Evolutionary conservation across 2,797 vertebrate genomes (phyloP).

Genomic region (Epinephelus awoara): DNA sequence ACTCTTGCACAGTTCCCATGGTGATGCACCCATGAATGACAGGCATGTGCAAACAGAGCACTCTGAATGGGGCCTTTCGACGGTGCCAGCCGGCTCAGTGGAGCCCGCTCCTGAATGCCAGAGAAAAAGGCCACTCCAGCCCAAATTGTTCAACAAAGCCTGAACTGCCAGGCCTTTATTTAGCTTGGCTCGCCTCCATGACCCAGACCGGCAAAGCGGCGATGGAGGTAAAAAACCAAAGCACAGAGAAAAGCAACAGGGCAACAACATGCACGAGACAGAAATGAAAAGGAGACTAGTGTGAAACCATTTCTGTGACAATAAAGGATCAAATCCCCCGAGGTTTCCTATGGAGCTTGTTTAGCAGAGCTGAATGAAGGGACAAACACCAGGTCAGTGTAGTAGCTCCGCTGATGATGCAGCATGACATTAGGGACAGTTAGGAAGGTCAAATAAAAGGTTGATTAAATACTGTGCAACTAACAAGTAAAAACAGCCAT

Average conservation of each 20-base stretch:
- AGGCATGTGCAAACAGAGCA: conserved; percentile 81
- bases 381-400: conserved; percentile 39
- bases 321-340: conserved; percentile 49
- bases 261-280: conserved; percentile 65
- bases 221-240: conserved; percentile 70
- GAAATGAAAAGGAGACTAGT: conserved; percentile 62
- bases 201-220: conserved; percentile 67
- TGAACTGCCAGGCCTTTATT: conserved; percentile 80
- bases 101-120: conserved; percentile 81
- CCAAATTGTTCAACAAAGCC: conserved; percentile 82
- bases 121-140: conserved; percentile 81
- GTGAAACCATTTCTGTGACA: conserved; percentile 68
- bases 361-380: conserved; percentile 40
- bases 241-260: conserved; percentile 59
- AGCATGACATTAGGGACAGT: not conserved
- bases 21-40: conserved; percentile 78
- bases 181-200: conserved; percentile 79
- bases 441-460: not conserved
- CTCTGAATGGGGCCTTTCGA: conserved; percentile 73
- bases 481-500: no score
- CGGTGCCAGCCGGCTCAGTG: conserved; percentile 79
- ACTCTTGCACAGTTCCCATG: conserved; percentile 77
- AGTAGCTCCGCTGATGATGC: conserved; percentile 15
- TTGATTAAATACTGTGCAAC: no score
- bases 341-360: conserved; percentile 51